These are phyloP conservation scores for Drosophila malerkotliana DNA, from an alignment of 1,140 invertebrate species.

Conservation along the genomic window DNA sequence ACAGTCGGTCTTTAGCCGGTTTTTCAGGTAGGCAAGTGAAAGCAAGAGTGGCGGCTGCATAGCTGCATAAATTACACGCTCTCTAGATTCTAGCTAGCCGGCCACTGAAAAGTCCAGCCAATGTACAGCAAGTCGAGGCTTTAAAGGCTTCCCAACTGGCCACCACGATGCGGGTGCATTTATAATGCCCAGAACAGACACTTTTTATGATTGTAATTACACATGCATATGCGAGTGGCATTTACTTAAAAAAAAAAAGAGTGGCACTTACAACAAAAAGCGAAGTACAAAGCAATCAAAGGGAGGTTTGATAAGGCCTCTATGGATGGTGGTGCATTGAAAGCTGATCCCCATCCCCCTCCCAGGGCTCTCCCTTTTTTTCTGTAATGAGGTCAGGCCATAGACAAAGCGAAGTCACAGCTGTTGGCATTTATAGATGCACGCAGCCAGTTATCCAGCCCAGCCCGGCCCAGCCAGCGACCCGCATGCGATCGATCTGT, in stretches of 20 bases:
- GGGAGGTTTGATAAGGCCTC: constrained; percentile 48
- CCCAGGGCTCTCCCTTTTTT: constrained; percentile 13
- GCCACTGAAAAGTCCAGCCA: constrained; percentile 21
- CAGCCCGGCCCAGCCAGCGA: constrained; percentile 9
- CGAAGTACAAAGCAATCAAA: constrained; percentile 43
- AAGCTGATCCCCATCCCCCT: constrained; percentile 34
- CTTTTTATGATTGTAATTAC: constrained; percentile 51
- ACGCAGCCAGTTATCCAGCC: too few relatives aligned
- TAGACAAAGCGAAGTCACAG: constrained; percentile 58
- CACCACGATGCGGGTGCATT: constrained; percentile 54
- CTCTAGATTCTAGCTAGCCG: constrained; percentile 12
- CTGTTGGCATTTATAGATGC: constrained; percentile 70
- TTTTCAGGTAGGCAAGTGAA: constrained; percentile 63
- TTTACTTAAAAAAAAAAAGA: background rate
- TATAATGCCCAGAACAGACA: constrained; percentile 48
- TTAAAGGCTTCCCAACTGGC: constrained; percentile 36
- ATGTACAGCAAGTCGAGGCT: constrained; percentile 40
- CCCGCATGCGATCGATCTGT: constrained; percentile 71
- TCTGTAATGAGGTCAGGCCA: constrained; percentile 69
- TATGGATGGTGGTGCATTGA: constrained; percentile 56
- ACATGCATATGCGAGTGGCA: constrained; percentile 41
- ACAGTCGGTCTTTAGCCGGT: constrained; percentile 27
- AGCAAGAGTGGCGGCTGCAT: constrained; percentile 49
- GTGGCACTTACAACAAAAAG: constrained; percentile 4
- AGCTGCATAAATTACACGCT: constrained; percentile 73